Evolutionary conservation across 2,113 vertebrate genomes (phyloP).

Genomic region (Bambusicola thoracicus): DNA sequence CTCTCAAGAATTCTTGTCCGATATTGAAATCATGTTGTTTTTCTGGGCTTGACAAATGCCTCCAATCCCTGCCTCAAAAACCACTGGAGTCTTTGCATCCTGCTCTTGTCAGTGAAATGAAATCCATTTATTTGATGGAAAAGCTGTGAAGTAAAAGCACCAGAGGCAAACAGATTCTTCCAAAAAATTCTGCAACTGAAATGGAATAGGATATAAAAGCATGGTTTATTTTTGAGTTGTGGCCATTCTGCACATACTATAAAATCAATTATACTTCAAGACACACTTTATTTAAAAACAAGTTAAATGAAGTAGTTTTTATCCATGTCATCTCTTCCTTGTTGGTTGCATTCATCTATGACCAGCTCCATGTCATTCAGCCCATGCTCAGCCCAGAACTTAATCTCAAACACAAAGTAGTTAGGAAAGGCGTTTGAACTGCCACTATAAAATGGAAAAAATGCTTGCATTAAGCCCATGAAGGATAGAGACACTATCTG

Average conservation of each 20-base stretch:
- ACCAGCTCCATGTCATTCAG: background rate
- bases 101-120: background rate
- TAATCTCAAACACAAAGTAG: background rate
- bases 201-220: background rate
- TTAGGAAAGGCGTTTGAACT: background rate
- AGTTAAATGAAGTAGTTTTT: background rate
- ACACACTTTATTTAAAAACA: background rate
- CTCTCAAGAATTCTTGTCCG: background rate
- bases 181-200: background rate
- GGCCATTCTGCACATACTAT: background rate
- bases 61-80: background rate
- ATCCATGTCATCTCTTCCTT: background rate
- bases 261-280: conserved; percentile 2
- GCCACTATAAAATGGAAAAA: background rate
- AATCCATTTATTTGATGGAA: background rate
- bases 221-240: background rate
- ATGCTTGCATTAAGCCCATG: background rate
- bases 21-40: background rate
- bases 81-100: background rate
- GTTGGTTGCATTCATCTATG: background rate
- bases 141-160: background rate
- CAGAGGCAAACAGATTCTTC: background rate
- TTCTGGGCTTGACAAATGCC: background rate
- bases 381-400: background rate
- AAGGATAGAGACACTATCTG: background rate